Evolutionary conservation across 2,888 invertebrate genomes (phyloP), one percentile per base, ranked within the genome.

Genomic region (Meta bourneti): DNA sequence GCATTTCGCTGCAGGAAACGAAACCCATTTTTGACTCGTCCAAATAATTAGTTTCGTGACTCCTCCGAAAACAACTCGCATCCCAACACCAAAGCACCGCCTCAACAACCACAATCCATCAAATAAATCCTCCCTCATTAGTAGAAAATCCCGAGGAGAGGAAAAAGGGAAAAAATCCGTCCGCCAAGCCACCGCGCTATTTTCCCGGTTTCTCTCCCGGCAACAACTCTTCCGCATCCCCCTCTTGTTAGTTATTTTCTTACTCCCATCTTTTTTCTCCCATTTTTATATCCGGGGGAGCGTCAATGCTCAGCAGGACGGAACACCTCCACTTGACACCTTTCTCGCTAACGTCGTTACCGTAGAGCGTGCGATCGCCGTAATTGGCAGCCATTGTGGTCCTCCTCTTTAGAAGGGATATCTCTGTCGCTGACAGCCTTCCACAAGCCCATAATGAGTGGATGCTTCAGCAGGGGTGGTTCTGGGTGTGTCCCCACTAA

Each of bases 341-440:
- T 90, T 88, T 75, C 83, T 78, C 89, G 89, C 83, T 90, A 90
- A 90, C 89, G 20, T 84, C 89, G 89, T 90, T 90, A 90, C 78
- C 71, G 78, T 7, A 54, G 61, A 78, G 83, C 89, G 83, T 83
- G 89, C 78, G 78, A 90, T 79, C 54, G 71, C 61, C 34, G 89
- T 90, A 90, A 90, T 90, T 90, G 89, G 89, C 89, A 84, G 83
- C 83, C 89, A 84, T 90, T 90, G 89, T 90, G 89, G 84, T 69
- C 75, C 34, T 74, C 71, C 72, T 79, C 71, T 74, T 61, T 19
- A 19, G 13, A 49, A 49, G 48, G 34, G 51, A 71, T 77, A 79
- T 75, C 88, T 81, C 83, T 90, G 89, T 77, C 77, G 78, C 49
- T 90, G 89, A 90, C 89, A 90, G 89, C 83, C 78, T 78, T 78